Evolutionary conservation across 2,797 vertebrate species (phyloP), one percentile per base, ranked within the genome.

Genomic region (Sarcoramphus papa): DNA sequence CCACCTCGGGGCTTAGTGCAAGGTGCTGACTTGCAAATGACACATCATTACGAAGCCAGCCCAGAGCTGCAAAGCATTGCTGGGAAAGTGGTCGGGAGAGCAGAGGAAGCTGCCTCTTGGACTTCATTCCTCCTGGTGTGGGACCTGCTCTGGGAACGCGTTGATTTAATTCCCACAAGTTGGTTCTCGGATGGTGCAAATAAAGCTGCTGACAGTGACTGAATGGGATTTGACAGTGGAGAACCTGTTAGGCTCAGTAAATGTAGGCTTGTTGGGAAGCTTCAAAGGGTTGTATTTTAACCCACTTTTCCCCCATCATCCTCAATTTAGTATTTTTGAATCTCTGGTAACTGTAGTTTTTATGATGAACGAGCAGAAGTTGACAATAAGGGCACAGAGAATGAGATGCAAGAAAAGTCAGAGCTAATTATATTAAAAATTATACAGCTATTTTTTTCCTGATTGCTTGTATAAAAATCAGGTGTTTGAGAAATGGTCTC

Each of bases 21-120:
- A 96, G 95, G 89, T 93, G 97, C 94, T 96, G 96, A 97, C 95
- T 97, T 96, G 93, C 95, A 93, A 96, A 96, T 96, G 94, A 94
- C 93, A 96, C 94, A 92, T 96, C 93, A 91, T 94, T 92, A 94
- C 30, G 7, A 92, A 94, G 90, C 72, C 93, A 93, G 89, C 89
- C 86, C 92, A 88, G 93, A 95, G 94, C 95, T 95, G 94, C 95
- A 93, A 85, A 96, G 95, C 96, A 62, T 53, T 48, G 82, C 94
- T 96, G 92, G 95, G 94, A 95, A 95, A 83, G 76, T 83, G 94
- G 93, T 96, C 60, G 53, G 60, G 57, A 95, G 87, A 88, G 82
- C 0, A 3, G 82, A 89, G 82, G 92, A 93, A 90, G 93, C 82
- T 91, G 94, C 91, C n/a, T 78, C 85, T 91, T 91, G 91, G 95